Evolutionary conservation across 2,888 invertebrate species (phyloP).

Genomic region (Phlogophora meticulosa): DNA sequence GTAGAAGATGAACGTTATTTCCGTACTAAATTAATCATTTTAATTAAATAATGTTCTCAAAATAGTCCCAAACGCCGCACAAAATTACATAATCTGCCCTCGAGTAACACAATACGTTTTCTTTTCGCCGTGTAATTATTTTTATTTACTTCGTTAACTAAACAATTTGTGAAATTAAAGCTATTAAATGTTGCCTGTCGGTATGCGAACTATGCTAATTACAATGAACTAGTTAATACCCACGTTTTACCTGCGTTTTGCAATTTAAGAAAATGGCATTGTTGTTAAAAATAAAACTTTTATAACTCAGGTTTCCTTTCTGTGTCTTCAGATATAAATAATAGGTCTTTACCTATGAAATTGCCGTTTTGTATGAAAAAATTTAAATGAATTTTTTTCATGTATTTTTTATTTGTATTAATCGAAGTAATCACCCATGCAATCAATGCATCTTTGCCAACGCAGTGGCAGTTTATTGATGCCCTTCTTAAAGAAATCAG

Average conservation of each 20-base stretch:
- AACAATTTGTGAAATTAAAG: conserved; percentile 44
- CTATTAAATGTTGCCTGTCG: conserved; percentile 2
- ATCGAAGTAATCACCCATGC: no score
- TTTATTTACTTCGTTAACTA: conserved; percentile 17
- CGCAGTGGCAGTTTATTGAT: no score
- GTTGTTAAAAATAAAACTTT: conserved; percentile 13
- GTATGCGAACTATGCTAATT: conserved; percentile 22
- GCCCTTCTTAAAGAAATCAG: no score
- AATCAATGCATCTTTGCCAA: no score
- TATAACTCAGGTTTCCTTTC: conserved; percentile 1
- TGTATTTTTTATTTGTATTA: no score
- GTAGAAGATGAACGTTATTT: no score
- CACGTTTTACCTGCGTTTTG: conserved; percentile 1
- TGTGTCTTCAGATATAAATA: not conserved
- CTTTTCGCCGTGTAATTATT: conserved; percentile 2
- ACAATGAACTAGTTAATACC: conserved; percentile 14
- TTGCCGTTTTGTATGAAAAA: no score
- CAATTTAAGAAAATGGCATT: conserved; percentile 18
- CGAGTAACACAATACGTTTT: not conserved
- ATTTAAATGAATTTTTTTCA: no score
- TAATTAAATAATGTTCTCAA: not conserved
- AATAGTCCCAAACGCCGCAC: not conserved
- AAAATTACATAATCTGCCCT: not conserved
- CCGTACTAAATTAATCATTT: not conserved
- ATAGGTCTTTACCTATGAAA: no score